phyloP scores from a whole-genome alignment of 2,113 vertebrate genomes.

The Apteryx mantelli region DNA sequence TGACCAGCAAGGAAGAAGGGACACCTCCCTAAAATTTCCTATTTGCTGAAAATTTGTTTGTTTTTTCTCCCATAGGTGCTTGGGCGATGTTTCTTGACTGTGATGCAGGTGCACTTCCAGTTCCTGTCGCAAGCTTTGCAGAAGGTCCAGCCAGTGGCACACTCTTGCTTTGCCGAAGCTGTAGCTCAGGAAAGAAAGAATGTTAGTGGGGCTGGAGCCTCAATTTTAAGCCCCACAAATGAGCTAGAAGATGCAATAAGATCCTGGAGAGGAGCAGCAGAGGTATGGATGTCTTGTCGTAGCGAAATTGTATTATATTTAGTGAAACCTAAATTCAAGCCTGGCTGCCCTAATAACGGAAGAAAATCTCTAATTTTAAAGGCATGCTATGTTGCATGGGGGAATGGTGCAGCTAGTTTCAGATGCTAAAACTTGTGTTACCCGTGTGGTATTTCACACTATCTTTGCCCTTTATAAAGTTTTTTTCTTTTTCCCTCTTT shows the following conservation, averaged over 20 bases:
- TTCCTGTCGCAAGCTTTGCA: constrained; percentile 96
- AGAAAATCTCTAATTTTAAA: background rate
- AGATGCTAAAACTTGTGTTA: background rate
- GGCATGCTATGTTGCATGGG: background rate
- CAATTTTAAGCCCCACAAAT: constrained; percentile 78
- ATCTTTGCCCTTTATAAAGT: background rate
- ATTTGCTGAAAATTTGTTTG: background rate
- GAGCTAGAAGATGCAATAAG: constrained; percentile 93
- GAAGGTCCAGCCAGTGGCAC: constrained; percentile 96
- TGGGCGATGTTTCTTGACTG: constrained; percentile 95
- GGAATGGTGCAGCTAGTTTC: background rate
- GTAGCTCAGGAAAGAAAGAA: constrained; percentile 90
- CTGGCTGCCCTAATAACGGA: background rate
- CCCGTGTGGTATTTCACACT: background rate
- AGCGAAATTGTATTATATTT: background rate
- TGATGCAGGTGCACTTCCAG: constrained; percentile 99
- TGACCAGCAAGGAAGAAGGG: background rate
- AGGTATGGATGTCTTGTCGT: constrained; percentile 78
- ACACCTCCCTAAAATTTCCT: background rate
- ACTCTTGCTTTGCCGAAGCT: constrained; percentile 93
- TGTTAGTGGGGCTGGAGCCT: constrained; percentile 53
- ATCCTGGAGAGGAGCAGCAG: constrained; percentile 93
- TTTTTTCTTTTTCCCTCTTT: background rate
- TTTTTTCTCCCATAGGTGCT: constrained; percentile 83
- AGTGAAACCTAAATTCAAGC: background rate